Evolutionary conservation across 2,797 vertebrate genomes (phyloP).

Genomic region (Peromyscus attwateri): DNA sequence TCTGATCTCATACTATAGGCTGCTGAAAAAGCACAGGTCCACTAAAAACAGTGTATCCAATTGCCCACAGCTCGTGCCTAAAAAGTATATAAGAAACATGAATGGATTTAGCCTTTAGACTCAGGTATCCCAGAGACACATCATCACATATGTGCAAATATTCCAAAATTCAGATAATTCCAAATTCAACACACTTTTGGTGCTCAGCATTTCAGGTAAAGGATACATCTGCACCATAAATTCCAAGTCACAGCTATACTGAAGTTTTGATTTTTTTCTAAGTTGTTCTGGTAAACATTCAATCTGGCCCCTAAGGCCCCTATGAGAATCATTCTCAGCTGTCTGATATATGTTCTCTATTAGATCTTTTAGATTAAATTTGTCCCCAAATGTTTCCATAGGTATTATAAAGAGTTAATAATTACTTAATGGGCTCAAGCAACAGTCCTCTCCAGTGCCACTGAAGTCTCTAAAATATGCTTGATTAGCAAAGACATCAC

Average conservation of each 20-base stretch:
- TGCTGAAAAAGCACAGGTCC: background rate
- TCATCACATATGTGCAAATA: background rate
- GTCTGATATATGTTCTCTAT: background rate
- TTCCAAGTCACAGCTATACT: background rate
- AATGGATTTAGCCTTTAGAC: background rate
- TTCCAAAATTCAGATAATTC: background rate
- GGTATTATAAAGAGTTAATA: background rate
- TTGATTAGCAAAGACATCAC: constrained; percentile 33
- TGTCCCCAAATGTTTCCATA: background rate
- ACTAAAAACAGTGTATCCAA: background rate
- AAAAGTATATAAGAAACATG: background rate
- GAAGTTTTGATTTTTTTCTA: background rate
- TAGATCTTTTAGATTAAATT: background rate
- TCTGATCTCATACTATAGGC: background rate
- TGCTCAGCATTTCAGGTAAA: background rate
- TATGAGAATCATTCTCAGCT: background rate
- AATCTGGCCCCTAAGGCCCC: background rate
- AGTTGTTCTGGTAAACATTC: background rate
- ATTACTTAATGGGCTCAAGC: background rate
- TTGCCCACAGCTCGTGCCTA: background rate
- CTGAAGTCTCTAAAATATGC: constrained; percentile 1
- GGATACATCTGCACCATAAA: background rate
- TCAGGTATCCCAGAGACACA: background rate
- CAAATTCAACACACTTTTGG: background rate
- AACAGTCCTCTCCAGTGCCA: background rate